These are phyloP conservation scores for Caradrina kadenii DNA, from an alignment of 2,888 invertebrate genomes.

Conservation along the genomic window DNA sequence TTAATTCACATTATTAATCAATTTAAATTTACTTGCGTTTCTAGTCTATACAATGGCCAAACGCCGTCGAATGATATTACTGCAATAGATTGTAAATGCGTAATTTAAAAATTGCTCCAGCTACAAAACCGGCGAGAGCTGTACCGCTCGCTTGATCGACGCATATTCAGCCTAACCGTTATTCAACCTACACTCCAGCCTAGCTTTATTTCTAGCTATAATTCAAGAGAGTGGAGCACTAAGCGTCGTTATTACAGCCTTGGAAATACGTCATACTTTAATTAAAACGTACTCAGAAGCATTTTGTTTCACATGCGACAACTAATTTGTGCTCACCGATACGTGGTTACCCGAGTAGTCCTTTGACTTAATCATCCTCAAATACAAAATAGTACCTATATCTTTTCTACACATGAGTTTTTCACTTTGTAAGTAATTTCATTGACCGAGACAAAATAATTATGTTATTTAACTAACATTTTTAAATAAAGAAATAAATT, in stretches of 20 bases:
- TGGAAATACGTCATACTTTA: slow-evolving; percentile 83
- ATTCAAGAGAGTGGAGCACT: slow-evolving; percentile 69
- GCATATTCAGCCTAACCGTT: slow-evolving; percentile 53
- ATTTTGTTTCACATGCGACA: slow-evolving; percentile 67
- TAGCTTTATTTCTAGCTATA: slow-evolving; percentile 67
- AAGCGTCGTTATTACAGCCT: slow-evolving; percentile 77
- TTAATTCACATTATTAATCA: not conserved
- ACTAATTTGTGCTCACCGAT: slow-evolving; percentile 15
- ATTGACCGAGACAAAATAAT: no score
- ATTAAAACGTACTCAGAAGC: slow-evolving; percentile 77
- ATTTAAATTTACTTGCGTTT: not conserved
- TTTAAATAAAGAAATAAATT: no score
- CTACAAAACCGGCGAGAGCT: slow-evolving; percentile 14
- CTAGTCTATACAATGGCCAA: not conserved
- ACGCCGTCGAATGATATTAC: not conserved
- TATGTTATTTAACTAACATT: no score
- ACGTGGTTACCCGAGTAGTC: not conserved
- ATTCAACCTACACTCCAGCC: slow-evolving; percentile 63
- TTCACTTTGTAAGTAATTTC: no score
- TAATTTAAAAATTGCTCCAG: slow-evolving; percentile 29
- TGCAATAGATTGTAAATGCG: not conserved
- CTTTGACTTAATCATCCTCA: not conserved
- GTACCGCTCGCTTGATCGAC: slow-evolving; percentile 8
- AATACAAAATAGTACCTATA: no score
- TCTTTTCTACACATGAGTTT: no score